Evolutionary conservation across 2,888 invertebrate species (phyloP).

Genomic region (Apotomis capreana): DNA sequence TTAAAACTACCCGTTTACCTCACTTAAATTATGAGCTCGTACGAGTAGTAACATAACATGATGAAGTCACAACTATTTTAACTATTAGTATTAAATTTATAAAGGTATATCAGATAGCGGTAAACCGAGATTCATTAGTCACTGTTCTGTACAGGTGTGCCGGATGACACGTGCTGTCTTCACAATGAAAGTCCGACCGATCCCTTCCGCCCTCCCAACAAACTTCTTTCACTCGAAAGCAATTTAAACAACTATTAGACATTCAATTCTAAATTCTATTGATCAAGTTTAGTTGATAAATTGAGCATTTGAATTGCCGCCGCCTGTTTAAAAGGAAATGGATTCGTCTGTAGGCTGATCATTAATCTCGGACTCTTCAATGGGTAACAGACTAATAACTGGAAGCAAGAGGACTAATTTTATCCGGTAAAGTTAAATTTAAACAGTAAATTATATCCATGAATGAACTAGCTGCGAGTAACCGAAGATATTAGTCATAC

Average conservation of each 20-base stretch:
- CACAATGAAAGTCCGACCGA: conserved; percentile 55
- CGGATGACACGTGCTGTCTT: conserved; percentile 63
- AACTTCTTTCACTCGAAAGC: conserved; percentile 43
- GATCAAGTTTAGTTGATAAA: conserved; percentile 60
- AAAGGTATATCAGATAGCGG: conserved; percentile 45
- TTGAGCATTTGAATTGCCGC: conserved; percentile 60
- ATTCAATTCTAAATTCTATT: conserved; percentile 39
- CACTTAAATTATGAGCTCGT: not conserved
- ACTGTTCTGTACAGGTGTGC: conserved; percentile 63
- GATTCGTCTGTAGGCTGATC: conserved; percentile 52
- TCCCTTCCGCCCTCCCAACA: conserved; percentile 62
- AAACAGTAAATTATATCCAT: conserved; percentile 37
- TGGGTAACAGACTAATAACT: conserved; percentile 41
- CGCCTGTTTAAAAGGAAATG: conserved; percentile 57
- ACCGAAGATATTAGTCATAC: conserved; percentile 39
- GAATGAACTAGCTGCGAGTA: conserved; percentile 38
- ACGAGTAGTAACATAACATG: not conserved
- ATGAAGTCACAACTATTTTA: conserved; percentile 18
- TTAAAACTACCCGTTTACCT: conserved; percentile 14
- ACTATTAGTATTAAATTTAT: conserved; percentile 30
- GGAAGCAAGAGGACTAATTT: conserved; percentile 40
- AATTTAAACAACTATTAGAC: conserved; percentile 42
- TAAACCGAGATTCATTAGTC: conserved; percentile 52
- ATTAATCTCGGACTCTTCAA: conserved; percentile 63
- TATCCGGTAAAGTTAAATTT: conserved; percentile 31